These are phyloP conservation scores for Danio kyathit DNA, from an alignment of 2,797 vertebrate species.

Conservation along the genomic window DNA sequence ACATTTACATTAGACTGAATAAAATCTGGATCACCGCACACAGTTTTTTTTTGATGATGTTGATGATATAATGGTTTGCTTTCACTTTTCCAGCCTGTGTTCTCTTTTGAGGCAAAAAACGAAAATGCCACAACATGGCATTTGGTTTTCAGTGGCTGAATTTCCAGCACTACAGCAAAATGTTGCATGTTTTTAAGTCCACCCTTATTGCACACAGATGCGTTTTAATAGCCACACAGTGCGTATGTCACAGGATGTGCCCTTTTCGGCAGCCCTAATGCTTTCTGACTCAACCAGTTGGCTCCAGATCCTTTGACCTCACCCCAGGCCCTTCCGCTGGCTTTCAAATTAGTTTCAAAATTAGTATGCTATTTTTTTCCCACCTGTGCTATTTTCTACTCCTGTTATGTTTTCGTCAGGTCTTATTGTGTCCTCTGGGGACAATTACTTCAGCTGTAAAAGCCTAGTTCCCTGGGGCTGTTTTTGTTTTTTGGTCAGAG, in stretches of 20 bases:
- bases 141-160: not conserved
- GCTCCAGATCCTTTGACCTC: slow-evolving; percentile 60
- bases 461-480: slow-evolving; percentile 44
- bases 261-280: slow-evolving; percentile 45
- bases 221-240: slow-evolving; percentile 50
- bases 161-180: not conserved
- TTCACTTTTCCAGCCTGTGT: not conserved
- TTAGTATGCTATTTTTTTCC: slow-evolving; percentile 60
- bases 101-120: not conserved
- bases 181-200: slow-evolving; percentile 29
- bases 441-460: slow-evolving; percentile 57
- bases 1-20: slow-evolving; percentile 13
- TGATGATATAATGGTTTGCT: not conserved
- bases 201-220: slow-evolving; percentile 32
- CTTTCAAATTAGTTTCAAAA: slow-evolving; percentile 59
- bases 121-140: not conserved
- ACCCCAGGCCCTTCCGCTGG: slow-evolving; percentile 54
- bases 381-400: slow-evolving; percentile 47
- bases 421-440: slow-evolving; percentile 57
- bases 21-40: slow-evolving; percentile 1
- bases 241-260: slow-evolving; percentile 48
- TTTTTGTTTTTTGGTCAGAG: slow-evolving; percentile 51
- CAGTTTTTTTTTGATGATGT: not conserved
- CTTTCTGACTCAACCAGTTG: slow-evolving; percentile 51
- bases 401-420: slow-evolving; percentile 53